Conservation (phyloP, 2,113 vertebrate genomes). For the Grantiella picta region DNA sequence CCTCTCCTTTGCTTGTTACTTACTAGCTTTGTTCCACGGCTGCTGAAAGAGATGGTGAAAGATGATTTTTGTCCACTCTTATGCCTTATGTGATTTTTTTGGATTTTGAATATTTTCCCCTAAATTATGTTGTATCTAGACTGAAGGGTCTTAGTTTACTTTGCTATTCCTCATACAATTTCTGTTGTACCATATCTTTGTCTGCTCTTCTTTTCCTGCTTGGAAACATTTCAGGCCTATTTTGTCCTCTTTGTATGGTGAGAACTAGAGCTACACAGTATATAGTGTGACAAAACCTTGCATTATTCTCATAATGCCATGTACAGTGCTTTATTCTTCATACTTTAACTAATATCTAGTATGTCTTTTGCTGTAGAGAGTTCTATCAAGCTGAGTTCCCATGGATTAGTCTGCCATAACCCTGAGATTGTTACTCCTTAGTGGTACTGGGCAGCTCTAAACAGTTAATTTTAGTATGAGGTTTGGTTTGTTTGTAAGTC, state of each 20-base stretch:
- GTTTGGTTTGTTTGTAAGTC: background rate
- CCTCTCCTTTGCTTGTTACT: background rate
- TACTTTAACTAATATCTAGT: background rate
- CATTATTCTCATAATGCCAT: background rate
- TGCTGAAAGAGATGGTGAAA: background rate
- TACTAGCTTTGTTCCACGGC: background rate
- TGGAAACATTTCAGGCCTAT: background rate
- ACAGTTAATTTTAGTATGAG: background rate
- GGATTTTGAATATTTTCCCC: background rate
- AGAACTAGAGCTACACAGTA: background rate
- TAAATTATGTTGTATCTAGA: background rate
- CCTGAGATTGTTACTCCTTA: background rate
- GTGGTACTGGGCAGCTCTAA: background rate
- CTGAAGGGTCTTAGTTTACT: background rate
- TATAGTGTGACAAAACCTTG: background rate
- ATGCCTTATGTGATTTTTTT: background rate
- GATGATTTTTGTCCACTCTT: background rate
- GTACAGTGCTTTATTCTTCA: background rate
- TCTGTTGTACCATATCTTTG: background rate
- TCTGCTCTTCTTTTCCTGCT: background rate
- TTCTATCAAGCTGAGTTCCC: background rate
- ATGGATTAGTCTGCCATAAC: background rate
- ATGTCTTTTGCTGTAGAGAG: background rate
- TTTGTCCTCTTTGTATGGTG: background rate
- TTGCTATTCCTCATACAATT: background rate